Conservation (phyloP, 2,888 invertebrate species). For the Cantharis nigra region DNA sequence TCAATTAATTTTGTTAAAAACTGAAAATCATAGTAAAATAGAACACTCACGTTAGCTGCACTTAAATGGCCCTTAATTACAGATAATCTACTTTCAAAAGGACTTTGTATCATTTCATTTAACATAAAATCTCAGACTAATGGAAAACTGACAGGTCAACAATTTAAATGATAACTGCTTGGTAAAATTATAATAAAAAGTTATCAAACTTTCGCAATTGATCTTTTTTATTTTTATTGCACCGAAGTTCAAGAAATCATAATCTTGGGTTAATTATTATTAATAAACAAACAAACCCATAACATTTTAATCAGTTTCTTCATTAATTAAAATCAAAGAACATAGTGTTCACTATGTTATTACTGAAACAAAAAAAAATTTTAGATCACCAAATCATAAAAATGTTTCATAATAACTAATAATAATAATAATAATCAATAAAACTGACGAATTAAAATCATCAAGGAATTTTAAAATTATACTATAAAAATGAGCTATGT, state of each 20-base stretch:
- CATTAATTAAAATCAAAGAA: neutral
- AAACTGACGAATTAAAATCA: neutral
- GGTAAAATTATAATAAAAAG: neutral
- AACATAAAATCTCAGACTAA: neutral
- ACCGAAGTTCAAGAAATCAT: neutral
- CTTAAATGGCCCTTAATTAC: constrained; percentile 32
- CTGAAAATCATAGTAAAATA: neutral
- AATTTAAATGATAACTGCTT: neutral
- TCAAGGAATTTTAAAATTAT: too few species aligned
- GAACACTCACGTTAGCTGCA: constrained; percentile 27
- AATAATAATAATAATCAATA: neutral
- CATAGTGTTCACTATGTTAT: neutral
- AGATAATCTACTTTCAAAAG: constrained; percentile 19
- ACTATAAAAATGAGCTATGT: too few species aligned
- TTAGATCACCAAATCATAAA: neutral
- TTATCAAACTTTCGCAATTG: neutral
- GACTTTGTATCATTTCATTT: constrained; percentile 5
- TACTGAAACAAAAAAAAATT: neutral
- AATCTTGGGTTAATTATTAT: neutral
- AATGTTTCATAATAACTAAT: neutral
- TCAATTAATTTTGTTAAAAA: neutral
- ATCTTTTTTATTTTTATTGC: neutral
- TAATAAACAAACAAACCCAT: neutral
- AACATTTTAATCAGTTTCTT: neutral
- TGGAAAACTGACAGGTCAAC: neutral